phyloP scores from a whole-genome alignment of 2,888 invertebrate species.

The Agonopterix heracliana region DNA sequence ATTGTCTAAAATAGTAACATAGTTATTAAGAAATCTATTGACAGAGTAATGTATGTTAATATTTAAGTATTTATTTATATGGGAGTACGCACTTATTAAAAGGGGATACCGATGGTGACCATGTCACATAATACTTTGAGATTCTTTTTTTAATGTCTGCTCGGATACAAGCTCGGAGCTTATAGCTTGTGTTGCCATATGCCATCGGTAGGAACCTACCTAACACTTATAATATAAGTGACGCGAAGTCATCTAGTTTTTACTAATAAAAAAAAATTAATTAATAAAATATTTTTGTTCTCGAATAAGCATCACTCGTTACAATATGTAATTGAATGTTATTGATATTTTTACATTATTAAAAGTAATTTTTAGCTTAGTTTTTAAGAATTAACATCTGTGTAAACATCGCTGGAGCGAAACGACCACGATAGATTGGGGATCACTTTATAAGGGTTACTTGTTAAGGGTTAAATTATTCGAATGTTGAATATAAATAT shows the following conservation, averaged over 20 bases:
- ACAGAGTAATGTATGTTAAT: constrained; percentile 62
- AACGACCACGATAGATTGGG: constrained; percentile 50
- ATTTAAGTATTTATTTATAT: constrained; percentile 69
- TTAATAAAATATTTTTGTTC: constrained; percentile 60
- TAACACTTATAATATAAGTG: constrained; percentile 57
- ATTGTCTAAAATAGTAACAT: constrained; percentile 57
- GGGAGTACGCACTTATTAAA: constrained; percentile 46
- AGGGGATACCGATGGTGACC: constrained; percentile 36
- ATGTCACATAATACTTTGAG: constrained; percentile 23
- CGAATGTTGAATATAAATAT: constrained; percentile 53
- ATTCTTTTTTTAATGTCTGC: background rate
- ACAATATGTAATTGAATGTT: constrained; percentile 63
- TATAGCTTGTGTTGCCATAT: constrained; percentile 51
- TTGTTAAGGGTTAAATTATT: constrained; percentile 71
- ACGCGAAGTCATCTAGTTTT: constrained; percentile 54
- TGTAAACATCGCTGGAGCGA: constrained; percentile 38
- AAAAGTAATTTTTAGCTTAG: background rate
- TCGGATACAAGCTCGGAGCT: constrained; percentile 3
- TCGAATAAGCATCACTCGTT: constrained; percentile 61
- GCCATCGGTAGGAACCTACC: constrained; percentile 47
- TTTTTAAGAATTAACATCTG: constrained; percentile 46
- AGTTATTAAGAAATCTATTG: constrained; percentile 60
- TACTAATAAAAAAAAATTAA: constrained; percentile 61
- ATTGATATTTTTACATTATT: constrained; percentile 60
- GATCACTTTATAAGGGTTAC: constrained; percentile 67